Conservation (phyloP, 2,888 invertebrate species). For the Drosophila kanekoi region DNA sequence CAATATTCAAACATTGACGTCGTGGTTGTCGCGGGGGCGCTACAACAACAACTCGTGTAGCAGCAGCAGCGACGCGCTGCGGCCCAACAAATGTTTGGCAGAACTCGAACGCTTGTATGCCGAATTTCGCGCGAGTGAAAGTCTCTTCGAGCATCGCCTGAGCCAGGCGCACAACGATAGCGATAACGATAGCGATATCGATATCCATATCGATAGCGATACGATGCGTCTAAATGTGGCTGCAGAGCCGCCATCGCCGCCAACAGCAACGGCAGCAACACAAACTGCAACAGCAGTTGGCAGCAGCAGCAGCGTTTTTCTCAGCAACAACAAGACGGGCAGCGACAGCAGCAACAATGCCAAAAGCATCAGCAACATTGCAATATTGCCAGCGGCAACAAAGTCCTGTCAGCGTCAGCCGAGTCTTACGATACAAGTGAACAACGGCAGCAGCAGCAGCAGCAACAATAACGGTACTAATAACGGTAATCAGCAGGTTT, state of each 20-base stretch:
- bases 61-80: slow-evolving; percentile 58
- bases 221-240: slow-evolving; percentile 84
- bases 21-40: slow-evolving; percentile 52
- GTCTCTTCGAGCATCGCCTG: slow-evolving; percentile 69
- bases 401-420: slow-evolving; percentile 80
- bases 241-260: slow-evolving; percentile 58
- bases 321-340: slow-evolving; percentile 54
- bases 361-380: slow-evolving; percentile 63
- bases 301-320: slow-evolving; percentile 75
- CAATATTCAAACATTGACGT: slow-evolving; percentile 50
- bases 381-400: slow-evolving; percentile 57
- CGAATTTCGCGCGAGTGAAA: slow-evolving; percentile 84
- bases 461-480: slow-evolving; percentile 57
- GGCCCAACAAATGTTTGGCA: slow-evolving; percentile 83
- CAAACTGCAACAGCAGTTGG: slow-evolving; percentile 36
- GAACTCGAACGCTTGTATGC: slow-evolving; percentile 83
- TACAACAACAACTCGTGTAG: slow-evolving; percentile 46
- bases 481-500: slow-evolving; percentile 56
- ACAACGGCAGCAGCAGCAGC: slow-evolving; percentile 68
- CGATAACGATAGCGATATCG: slow-evolving; percentile 40
- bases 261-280: slow-evolving; percentile 58
- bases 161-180: slow-evolving; percentile 35
- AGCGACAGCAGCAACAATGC: slow-evolving; percentile 42
- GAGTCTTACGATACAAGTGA: slow-evolving; percentile 85
- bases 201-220: slow-evolving; percentile 23